phyloP scores from a whole-genome alignment of 2,113 vertebrate genomes.

The Rattus norvegicus region DNA sequence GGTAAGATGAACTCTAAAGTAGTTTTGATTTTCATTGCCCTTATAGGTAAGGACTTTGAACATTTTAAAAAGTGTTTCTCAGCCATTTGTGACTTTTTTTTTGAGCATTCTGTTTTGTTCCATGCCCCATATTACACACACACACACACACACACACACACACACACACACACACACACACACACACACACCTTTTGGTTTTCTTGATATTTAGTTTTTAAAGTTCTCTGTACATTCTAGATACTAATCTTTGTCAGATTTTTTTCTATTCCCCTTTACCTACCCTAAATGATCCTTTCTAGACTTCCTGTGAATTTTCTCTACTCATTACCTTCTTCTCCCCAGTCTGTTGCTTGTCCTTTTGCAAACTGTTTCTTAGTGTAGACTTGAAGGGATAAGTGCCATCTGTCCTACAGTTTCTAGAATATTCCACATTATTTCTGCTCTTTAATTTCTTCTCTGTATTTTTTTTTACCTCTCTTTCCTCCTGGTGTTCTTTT shows the following conservation, averaged over 20 bases:
- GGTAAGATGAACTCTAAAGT: neutral
- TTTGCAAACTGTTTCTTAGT: neutral
- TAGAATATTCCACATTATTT: neutral
- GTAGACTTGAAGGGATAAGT: neutral
- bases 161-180: no score
- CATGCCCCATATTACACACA: fast-evolving
- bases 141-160: no score
- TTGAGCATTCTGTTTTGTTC: neutral
- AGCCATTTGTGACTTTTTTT: neutral
- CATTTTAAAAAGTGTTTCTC: neutral
- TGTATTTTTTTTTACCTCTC: neutral
- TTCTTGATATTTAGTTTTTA: neutral
- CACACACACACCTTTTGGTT: no score
- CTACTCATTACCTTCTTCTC: neutral
- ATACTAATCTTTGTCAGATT: neutral
- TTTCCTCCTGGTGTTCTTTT: neutral
- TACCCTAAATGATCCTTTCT: neutral
- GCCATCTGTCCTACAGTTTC: neutral
- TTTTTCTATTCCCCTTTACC: neutral
- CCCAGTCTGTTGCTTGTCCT: neutral
- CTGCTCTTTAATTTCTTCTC: neutral
- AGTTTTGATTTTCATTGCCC: neutral
- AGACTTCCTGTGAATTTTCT: neutral
- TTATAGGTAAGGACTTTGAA: neutral
- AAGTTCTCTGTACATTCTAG: neutral